Conservation (phyloP, 1,140 invertebrate genomes). For the Conopomorpha cramerella region DNA sequence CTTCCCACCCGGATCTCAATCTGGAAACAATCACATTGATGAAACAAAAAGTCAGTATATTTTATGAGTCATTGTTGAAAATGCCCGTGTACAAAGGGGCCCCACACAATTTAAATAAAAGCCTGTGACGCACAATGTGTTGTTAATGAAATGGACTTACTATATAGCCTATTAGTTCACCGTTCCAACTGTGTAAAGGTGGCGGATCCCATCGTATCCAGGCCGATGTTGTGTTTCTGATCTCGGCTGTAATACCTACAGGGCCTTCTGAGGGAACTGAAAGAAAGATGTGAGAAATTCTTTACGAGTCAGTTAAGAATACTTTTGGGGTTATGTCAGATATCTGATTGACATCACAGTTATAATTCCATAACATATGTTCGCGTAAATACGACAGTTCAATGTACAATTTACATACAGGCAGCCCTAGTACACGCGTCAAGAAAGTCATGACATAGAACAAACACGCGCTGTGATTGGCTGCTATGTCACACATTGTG, state of each 20-base stretch:
- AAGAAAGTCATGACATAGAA: too few relatives aligned
- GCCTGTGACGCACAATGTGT: constrained; percentile 5
- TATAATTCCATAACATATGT: constrained; percentile 6
- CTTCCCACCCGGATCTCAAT: constrained; percentile 41
- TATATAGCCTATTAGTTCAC: constrained; percentile 79
- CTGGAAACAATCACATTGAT: constrained; percentile 11
- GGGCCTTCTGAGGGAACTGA: constrained; percentile 69
- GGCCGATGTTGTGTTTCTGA: constrained; percentile 76
- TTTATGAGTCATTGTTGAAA: neutral
- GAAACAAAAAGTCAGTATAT: neutral
- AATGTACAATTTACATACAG: constrained; percentile 1
- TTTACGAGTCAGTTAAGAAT: too few relatives aligned
- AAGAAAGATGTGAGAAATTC: too few relatives aligned
- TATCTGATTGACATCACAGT: too few relatives aligned
- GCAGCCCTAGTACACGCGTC: too few relatives aligned
- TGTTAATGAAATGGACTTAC: constrained; percentile 43
- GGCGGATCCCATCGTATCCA: constrained; percentile 79
- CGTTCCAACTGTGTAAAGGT: constrained; percentile 72
- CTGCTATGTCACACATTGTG: too few relatives aligned
- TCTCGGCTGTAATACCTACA: constrained; percentile 73
- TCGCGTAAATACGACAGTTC: constrained; percentile 4
- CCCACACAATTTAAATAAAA: constrained; percentile 4
- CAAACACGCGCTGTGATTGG: too few relatives aligned
- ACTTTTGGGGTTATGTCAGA: too few relatives aligned
- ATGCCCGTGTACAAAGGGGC: neutral